phyloP scores from a whole-genome alignment of 2,888 invertebrate genomes.

The Dyspetes luteomarginatus region DNA sequence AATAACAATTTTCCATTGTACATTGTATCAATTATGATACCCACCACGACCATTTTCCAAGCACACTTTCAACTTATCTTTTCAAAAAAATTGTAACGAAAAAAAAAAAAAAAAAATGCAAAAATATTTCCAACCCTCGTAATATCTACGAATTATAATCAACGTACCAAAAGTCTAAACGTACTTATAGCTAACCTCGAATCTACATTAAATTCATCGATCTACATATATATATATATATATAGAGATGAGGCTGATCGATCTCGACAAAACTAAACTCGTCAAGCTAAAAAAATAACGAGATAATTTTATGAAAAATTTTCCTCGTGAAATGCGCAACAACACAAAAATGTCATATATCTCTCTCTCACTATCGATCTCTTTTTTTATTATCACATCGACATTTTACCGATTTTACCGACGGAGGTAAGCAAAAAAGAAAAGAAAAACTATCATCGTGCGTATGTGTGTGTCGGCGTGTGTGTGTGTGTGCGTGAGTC shows the following conservation, averaged over 20 bases:
- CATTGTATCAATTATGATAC: conserved; percentile 31
- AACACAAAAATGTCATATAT: not conserved
- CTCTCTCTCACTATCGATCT: not conserved
- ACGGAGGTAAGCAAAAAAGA: conserved; percentile 17
- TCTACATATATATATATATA: too few relatives aligned
- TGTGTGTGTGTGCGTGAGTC: not conserved
- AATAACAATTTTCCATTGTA: conserved; percentile 8
- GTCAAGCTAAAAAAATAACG: too few relatives aligned
- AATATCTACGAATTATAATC: not conserved
- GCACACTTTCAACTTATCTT: conserved; percentile 24
- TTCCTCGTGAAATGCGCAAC: conserved; percentile 2
- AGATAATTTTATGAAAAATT: too few relatives aligned
- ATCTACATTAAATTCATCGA: not conserved
- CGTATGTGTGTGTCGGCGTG: conserved; percentile 45
- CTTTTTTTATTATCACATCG: conserved; percentile 52
- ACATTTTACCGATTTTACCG: too few relatives aligned
- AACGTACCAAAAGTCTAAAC: not conserved
- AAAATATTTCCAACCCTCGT: not conserved
- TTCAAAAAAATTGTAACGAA: not conserved
- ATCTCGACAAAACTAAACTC: too few relatives aligned
- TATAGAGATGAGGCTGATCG: not conserved
- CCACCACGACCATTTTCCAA: conserved; percentile 45
- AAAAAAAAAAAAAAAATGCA: not conserved
- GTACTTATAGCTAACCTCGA: not conserved
- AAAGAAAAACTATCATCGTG: conserved; percentile 55